Evolutionary conservation across 2,888 invertebrate species (phyloP).

Genomic region (Morinoia aosen): DNA sequence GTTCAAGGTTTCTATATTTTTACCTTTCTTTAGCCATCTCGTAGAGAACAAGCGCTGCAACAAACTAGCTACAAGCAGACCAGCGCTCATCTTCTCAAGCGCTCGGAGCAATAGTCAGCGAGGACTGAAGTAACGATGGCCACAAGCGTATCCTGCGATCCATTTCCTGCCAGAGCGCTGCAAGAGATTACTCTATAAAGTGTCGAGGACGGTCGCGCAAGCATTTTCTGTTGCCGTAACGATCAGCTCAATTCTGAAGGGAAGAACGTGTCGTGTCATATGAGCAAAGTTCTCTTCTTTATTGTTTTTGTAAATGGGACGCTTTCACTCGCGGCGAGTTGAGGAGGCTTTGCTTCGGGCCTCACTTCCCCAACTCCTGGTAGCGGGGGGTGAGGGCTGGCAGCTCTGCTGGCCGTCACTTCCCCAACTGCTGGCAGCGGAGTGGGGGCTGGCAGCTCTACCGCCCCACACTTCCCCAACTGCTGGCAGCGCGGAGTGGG

Average conservation of each 20-base stretch:
- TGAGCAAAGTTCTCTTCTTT: neutral
- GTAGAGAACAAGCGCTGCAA: neutral
- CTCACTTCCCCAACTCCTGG: neutral
- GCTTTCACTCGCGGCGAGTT: neutral
- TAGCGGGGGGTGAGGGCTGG: neutral
- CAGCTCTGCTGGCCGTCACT: neutral
- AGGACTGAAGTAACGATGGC: neutral
- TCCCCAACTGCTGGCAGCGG: neutral
- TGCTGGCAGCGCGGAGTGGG: too few species aligned
- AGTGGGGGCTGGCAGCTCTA: neutral
- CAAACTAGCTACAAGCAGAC: neutral
- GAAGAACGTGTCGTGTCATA: neutral
- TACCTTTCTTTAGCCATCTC: neutral
- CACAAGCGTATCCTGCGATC: neutral
- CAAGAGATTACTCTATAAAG: neutral
- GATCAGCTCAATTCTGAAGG: neutral
- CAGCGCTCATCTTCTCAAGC: neutral
- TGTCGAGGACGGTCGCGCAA: neutral
- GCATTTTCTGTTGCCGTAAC: neutral
- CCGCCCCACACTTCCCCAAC: neutral
- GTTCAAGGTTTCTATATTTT: neutral
- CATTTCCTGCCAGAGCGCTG: neutral
- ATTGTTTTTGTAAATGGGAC: neutral
- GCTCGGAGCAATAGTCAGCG: neutral
- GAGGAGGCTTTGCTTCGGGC: neutral